A percentile compares a stretch with the other conserved stretches of the same genome.
Evolutionary conservation across 2,888 invertebrate genomes (phyloP).

Genomic region (Dryobotodes eremita): DNA sequence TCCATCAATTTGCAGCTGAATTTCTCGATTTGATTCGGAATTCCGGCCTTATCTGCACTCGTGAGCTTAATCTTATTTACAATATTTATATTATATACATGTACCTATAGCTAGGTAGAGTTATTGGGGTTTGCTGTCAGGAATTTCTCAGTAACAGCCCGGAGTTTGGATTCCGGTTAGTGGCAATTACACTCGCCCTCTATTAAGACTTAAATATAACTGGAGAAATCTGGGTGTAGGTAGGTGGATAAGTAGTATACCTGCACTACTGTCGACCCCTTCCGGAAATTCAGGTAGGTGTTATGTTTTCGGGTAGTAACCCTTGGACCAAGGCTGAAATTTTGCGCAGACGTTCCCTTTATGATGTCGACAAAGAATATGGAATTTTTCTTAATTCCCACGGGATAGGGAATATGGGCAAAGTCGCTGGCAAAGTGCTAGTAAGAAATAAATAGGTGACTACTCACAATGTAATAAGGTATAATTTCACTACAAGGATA

Average conservation of each 20-base stretch:
- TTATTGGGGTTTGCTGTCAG: neutral
- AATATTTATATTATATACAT: slow-evolving; percentile 21
- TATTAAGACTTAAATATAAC: neutral
- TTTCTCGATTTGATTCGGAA: slow-evolving; percentile 67
- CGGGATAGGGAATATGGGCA: no score
- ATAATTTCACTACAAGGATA: no score
- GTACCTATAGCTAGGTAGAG: neutral
- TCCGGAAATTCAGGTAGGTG: neutral
- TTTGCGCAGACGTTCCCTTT: no score
- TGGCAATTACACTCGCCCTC: neutral
- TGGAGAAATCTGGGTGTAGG: neutral
- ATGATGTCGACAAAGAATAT: no score
- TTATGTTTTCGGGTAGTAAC: no score
- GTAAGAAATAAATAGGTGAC: no score
- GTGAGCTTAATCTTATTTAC: slow-evolving; percentile 18
- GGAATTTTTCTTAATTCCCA: no score
- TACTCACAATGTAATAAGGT: no score
- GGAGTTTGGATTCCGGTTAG: neutral
- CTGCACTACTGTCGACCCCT: neutral
- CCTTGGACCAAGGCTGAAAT: no score
- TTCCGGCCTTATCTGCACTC: slow-evolving; percentile 44
- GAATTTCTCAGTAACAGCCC: neutral
- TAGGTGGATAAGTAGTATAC: neutral
- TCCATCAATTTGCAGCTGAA: slow-evolving; percentile 64
- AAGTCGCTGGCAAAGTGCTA: no score